These are phyloP conservation scores for Apotomis capreana DNA, from an alignment of 2,888 invertebrate genomes.

Conservation along the genomic window DNA sequence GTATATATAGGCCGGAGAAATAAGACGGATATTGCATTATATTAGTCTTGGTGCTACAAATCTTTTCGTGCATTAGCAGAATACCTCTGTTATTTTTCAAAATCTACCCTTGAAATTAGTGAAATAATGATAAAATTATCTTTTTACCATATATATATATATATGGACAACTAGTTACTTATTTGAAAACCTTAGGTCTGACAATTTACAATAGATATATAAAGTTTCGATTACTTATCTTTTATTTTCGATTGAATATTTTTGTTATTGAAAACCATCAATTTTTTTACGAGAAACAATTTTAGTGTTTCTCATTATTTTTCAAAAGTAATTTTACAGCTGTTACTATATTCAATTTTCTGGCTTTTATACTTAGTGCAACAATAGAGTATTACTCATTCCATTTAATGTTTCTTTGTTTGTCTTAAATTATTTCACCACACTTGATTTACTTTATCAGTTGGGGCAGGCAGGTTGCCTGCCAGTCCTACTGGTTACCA, in stretches of 20 bases:
- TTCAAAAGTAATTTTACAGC: not conserved
- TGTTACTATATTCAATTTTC: not conserved
- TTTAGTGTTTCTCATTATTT: not conserved
- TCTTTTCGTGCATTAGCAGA: not conserved
- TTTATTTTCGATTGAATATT: too few species aligned
- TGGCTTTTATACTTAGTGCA: not conserved
- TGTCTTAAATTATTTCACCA: not conserved
- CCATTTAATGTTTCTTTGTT: conserved; percentile 18
- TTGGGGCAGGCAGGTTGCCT: not conserved
- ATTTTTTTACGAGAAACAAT: not conserved
- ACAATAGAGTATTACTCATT: conserved; percentile 7
- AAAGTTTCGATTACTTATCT: too few species aligned
- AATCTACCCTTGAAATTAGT: not conserved
- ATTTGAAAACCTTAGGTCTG: too few species aligned
- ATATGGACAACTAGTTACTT: too few species aligned
- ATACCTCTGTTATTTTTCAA: not conserved
- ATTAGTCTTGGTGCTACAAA: not conserved
- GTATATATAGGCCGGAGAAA: too few species aligned
- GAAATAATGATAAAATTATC: too few species aligned
- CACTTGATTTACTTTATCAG: not conserved
- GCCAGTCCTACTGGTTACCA: not conserved
- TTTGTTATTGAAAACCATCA: too few species aligned
- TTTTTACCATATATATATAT: too few species aligned
- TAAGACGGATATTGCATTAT: too few species aligned
- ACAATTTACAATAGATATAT: too few species aligned